phyloP scores from a whole-genome alignment of 2,888 invertebrate species.

The Aleiodes leptofemur region DNA sequence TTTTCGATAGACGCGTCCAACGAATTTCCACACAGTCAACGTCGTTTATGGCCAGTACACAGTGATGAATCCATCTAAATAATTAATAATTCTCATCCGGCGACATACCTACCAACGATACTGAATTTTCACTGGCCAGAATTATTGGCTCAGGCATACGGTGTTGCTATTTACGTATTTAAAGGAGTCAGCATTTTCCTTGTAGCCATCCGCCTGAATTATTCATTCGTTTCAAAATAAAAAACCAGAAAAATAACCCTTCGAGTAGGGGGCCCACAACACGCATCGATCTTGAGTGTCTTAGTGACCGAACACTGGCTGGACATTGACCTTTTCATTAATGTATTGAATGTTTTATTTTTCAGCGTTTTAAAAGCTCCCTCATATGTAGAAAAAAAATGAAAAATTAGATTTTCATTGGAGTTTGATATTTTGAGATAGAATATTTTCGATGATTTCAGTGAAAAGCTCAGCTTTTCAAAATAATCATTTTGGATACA shows the following conservation, averaged over 20 bases:
- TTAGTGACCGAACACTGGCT: too few species aligned
- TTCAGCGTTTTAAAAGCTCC: too few species aligned
- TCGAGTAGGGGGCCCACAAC: background rate
- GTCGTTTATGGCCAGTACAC: slow-evolving; percentile 70
- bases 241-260: slow-evolving; percentile 15
- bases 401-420: too few species aligned
- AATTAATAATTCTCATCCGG: slow-evolving; percentile 66
- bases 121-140: slow-evolving; percentile 37
- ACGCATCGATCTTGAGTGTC: too few species aligned
- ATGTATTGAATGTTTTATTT: too few species aligned
- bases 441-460: too few species aligned
- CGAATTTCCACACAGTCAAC: slow-evolving; percentile 68
- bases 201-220: slow-evolving; percentile 5
- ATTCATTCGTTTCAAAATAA: background rate
- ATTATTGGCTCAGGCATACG: slow-evolving; percentile 43
- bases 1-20: slow-evolving; percentile 66
- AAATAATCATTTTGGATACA: too few species aligned
- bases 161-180: slow-evolving; percentile 42
- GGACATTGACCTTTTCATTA: too few species aligned
- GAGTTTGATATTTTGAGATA: too few species aligned
- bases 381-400: too few species aligned
- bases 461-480: too few species aligned
- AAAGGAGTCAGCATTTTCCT: slow-evolving; percentile 24
- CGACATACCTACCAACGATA: slow-evolving; percentile 40
- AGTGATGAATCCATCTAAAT: slow-evolving; percentile 71